phyloP scores from a whole-genome alignment of 2,797 vertebrate species.

The Bovichtus diacanthus region DNA sequence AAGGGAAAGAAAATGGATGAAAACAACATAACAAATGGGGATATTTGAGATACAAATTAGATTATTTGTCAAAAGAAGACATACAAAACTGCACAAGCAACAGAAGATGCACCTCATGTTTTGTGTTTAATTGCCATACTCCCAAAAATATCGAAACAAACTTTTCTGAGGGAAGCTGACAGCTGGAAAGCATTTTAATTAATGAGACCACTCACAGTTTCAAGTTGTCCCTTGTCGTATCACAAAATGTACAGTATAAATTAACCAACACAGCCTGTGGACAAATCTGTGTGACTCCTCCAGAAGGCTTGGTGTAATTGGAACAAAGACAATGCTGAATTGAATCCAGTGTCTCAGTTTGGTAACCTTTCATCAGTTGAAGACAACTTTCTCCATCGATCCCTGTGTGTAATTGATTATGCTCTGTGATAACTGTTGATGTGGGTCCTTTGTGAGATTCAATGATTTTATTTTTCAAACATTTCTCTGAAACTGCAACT shows the following conservation, averaged over 20 bases:
- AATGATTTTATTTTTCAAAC: conserved; percentile 11
- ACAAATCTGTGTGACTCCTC: conserved; percentile 58
- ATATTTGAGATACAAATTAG: conserved; percentile 3
- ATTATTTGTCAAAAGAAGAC: conserved; percentile 4
- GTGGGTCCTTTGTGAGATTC: background rate
- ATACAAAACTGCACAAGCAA: background rate
- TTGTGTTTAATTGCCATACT: conserved; percentile 11
- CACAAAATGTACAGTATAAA: conserved; percentile 53
- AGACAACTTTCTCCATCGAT: conserved; percentile 9
- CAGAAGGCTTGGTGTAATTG: conserved; percentile 62
- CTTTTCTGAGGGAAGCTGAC: conserved; percentile 40
- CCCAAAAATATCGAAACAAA: conserved; percentile 10
- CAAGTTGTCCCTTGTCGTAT: conserved; percentile 39
- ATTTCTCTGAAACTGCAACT: background rate
- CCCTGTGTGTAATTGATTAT: conserved; percentile 17
- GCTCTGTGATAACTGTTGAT: background rate
- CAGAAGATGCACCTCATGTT: conserved; percentile 17
- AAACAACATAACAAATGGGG: background rate
- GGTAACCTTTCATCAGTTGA: conserved; percentile 46
- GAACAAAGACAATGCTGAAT: conserved; percentile 47
- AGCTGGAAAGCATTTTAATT: conserved; percentile 59
- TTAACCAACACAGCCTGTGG: conserved; percentile 54
- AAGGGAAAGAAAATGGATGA: background rate
- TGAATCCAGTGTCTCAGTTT: conserved; percentile 49
- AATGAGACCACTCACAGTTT: conserved; percentile 57